A percentile compares a stretch with the other conserved stretches of the same genome.
Evolutionary conservation across 2,888 invertebrate genomes (phyloP).

Genomic region (Aphrophora alni): DNA sequence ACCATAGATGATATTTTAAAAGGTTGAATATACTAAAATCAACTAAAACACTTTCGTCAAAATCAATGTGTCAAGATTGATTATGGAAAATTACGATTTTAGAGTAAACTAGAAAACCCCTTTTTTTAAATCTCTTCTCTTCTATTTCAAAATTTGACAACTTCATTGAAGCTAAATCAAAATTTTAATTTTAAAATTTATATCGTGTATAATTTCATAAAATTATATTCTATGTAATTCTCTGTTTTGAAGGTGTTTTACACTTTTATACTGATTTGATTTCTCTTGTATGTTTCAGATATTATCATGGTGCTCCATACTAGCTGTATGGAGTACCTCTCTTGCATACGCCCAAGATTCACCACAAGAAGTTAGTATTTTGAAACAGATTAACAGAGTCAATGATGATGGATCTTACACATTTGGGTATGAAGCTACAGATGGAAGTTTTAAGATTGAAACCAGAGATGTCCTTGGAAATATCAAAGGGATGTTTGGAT

Average conservation of each 20-base stretch:
- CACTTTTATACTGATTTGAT: neutral
- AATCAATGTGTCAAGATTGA: too few relatives aligned
- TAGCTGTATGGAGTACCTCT: neutral
- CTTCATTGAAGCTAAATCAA: too few relatives aligned
- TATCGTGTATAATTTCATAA: too few relatives aligned
- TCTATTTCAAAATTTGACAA: too few relatives aligned
- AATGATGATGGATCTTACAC: slow-evolving; percentile 87
- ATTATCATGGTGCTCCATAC: neutral
- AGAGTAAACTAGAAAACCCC: too few relatives aligned
- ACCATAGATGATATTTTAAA: too few relatives aligned
- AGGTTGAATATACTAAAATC: too few relatives aligned
- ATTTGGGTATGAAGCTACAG: slow-evolving; percentile 84
- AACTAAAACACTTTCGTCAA: too few relatives aligned
- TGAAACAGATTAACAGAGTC: slow-evolving; percentile 79
- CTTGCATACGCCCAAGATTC: neutral
- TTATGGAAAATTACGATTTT: too few relatives aligned
- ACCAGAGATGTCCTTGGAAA: slow-evolving; percentile 79
- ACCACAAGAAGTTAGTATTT: slow-evolving; percentile 66
- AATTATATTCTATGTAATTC: too few relatives aligned
- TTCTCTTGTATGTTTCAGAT: neutral
- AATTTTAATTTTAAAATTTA: too few relatives aligned
- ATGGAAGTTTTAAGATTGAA: slow-evolving; percentile 86
- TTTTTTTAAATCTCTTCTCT: too few relatives aligned
- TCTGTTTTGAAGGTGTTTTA: neutral
- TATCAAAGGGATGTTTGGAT: slow-evolving; percentile 84